Conservation (phyloP, 2,113 vertebrate species). For the Hassar affinis region DNA sequence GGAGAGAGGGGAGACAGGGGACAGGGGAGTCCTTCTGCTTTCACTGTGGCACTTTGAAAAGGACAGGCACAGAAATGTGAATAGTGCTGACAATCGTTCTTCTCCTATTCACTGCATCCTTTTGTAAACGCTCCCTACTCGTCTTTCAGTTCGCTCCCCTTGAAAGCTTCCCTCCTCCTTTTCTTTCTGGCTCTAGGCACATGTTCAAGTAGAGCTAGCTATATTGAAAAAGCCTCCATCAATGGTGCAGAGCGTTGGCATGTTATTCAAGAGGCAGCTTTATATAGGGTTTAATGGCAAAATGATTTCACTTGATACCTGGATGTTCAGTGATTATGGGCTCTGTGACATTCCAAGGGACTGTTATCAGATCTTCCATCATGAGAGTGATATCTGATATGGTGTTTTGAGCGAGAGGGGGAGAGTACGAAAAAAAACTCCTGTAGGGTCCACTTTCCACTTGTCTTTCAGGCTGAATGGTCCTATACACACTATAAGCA, state of each 20-base stretch:
- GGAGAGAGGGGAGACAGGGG: neutral
- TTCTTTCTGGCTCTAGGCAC: conserved; percentile 27
- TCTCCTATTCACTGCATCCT: conserved; percentile 56
- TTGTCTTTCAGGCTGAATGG: conserved; percentile 42
- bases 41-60: conserved; percentile 56
- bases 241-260: neutral
- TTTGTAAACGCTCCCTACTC: conserved; percentile 58
- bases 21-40: conserved; percentile 36
- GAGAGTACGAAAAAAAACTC: neutral
- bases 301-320: conserved; percentile 38
- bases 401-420: conserved; percentile 6
- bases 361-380: conserved; percentile 42
- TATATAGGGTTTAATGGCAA: conserved; percentile 36
- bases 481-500: neutral
- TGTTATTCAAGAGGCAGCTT: conserved; percentile 41
- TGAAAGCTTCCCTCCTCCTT: conserved; percentile 35
- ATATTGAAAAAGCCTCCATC: conserved; percentile 24
- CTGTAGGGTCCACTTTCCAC: conserved; percentile 51
- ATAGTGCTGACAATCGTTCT: conserved; percentile 69
- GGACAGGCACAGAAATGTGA: conserved; percentile 66
- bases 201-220: conserved; percentile 26
- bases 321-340: conserved; percentile 29
- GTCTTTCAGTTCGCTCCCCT: conserved; percentile 57
- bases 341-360: conserved; percentile 40
- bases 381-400: conserved; percentile 35